Evolutionary conservation across 2,888 invertebrate genomes (phyloP).

Genomic region (Philereme vetulata): DNA sequence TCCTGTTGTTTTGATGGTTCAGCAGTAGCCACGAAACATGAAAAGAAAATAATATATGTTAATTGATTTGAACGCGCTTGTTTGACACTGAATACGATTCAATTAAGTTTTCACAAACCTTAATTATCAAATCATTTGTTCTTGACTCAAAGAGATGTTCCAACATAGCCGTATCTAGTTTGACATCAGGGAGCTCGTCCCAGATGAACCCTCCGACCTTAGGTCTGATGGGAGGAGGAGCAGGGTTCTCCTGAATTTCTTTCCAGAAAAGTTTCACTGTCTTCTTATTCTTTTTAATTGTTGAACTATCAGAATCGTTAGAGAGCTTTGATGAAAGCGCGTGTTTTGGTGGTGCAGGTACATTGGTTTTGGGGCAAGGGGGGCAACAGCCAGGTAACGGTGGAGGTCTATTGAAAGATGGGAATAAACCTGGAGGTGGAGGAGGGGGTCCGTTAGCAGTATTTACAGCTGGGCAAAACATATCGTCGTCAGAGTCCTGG

Average conservation of each 20-base stretch:
- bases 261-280: slow-evolving; percentile 99
- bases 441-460: slow-evolving; percentile 90
- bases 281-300: slow-evolving; percentile 94
- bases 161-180: slow-evolving; percentile 95
- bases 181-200: slow-evolving; percentile 94
- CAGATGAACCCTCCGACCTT: slow-evolving; percentile 91
- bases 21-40: slow-evolving; percentile 39
- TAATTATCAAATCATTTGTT: slow-evolving; percentile 96
- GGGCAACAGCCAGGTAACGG: slow-evolving; percentile 80
- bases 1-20: slow-evolving; percentile 45
- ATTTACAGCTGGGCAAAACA: slow-evolving; percentile 86
- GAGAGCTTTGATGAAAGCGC: slow-evolving; percentile 59
- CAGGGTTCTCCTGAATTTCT: slow-evolving; percentile 92
- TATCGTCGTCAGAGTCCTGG: slow-evolving; percentile 94
- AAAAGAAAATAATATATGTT: slow-evolving; percentile 43
- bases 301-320: slow-evolving; percentile 73
- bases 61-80: background rate
- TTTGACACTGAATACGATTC: no score
- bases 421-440: slow-evolving; percentile 88
- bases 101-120: slow-evolving; percentile 69
- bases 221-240: slow-evolving; percentile 74
- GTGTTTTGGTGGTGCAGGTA: slow-evolving; percentile 72
- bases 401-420: slow-evolving; percentile 70
- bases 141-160: slow-evolving; percentile 98
- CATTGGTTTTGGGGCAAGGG: slow-evolving; percentile 65